Base-by-base conservation (phyloP, 1,140 invertebrate species). In the Drosophila arawakana region DNA sequence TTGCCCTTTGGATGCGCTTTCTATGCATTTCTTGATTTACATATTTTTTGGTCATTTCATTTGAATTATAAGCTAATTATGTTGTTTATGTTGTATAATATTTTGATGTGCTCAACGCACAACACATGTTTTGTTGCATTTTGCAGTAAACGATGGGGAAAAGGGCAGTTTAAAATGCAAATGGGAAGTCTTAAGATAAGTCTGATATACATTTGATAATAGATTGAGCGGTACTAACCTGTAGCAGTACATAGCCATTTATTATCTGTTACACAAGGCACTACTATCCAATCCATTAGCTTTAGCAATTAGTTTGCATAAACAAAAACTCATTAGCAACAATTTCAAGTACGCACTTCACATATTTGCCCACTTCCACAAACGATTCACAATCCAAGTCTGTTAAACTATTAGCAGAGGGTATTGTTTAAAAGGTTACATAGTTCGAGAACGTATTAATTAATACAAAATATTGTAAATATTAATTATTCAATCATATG, bases 11-110 rank as follows among this genome's bases (percentile, higher is more conserved):
- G 78, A 58, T 78, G 66, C 73, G 80, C 83, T 86, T 86, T 86
- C 82, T 80, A 77, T 71, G 60, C 67, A 65, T 72, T 39, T 47
- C 59, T 50, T 9, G 21, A 50, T 72, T 11, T 65, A 18, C n/a
- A 57, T 62, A 46, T 30, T 69, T 67, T 73, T 55, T 21, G 41
- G 54, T 6, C 15, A 50, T 68, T 70, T 58, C 43, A 75, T 75
- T 72, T 67, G 76, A 78, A 82, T 76, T 70, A 61, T 65, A 73
- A 67, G 58, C 70, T 83, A 88, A 80, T 88, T 80, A 83, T 83
- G 73, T 88, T 83, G 76, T 74, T 78, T 73, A 88, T 82, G 84
- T 75, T 88, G 80, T 77, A 82, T 83, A 89, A 88, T 88, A 86
- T 83, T 88, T 62, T 88, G 83, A 88, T 88, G 54, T 68, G 69